phyloP scores from a whole-genome alignment of 2,113 vertebrate genomes.

The Oryzias celebensis region DNA sequence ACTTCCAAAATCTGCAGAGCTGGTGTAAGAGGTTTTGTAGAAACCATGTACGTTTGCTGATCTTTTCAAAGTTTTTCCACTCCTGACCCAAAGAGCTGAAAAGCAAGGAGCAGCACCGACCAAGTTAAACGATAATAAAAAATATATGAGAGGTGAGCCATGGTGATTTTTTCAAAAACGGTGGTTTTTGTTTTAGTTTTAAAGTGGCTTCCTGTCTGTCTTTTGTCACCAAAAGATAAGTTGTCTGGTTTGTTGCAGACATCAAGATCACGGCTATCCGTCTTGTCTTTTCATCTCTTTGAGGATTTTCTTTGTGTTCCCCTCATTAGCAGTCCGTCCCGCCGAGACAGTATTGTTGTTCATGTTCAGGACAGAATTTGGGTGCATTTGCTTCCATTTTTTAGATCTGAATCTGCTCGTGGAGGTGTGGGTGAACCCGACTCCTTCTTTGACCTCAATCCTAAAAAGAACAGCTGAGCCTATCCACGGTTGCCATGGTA shows the following conservation, averaged over 20 bases:
- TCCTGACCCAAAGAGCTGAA: too few species aligned
- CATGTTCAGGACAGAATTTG: constrained; percentile 1
- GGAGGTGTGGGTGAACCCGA: constrained; percentile 1
- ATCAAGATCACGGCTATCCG: constrained; percentile 13
- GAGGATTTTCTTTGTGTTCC: constrained; percentile 3
- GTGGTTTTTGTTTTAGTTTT: too few species aligned
- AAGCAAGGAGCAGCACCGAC: too few species aligned
- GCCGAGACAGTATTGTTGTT: constrained; percentile 15
- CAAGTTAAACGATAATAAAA: too few species aligned
- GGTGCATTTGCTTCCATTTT: constrained; percentile 12
- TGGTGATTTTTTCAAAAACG: too few species aligned
- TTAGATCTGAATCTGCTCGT: constrained; percentile 1
- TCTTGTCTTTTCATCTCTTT: constrained; percentile 25
- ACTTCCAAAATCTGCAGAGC: too few species aligned
- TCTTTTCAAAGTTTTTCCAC: too few species aligned
- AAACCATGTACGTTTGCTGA: too few species aligned
- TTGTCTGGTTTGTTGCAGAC: constrained; percentile 34
- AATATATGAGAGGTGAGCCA: too few species aligned
- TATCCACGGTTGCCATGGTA: constrained; percentile 23
- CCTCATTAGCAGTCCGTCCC: neutral
- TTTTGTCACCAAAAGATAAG: neutral
- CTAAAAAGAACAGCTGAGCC: constrained; percentile 30
- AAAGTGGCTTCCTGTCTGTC: neutral
- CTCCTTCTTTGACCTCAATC: constrained; percentile 32
- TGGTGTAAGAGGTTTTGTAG: neutral